These are phyloP conservation scores for Agapornis roseicollis DNA, from an alignment of 2,113 vertebrate genomes.

Conservation along the genomic window DNA sequence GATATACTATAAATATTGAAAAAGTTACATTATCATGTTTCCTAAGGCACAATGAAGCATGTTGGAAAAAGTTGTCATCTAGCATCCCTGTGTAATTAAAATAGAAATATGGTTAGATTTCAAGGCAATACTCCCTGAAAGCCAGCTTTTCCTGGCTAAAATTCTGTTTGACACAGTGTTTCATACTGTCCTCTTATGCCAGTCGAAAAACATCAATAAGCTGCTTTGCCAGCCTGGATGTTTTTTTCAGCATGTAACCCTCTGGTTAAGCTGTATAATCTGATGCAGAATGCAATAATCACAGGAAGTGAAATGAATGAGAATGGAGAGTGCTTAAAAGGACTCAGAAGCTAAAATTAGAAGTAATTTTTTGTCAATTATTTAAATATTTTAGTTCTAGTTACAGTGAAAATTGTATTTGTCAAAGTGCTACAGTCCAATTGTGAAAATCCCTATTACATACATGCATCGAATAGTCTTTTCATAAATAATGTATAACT, in stretches of 20 bases:
- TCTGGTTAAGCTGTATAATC: slow-evolving; percentile 56
- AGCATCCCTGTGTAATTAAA: not conserved
- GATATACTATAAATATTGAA: not conserved
- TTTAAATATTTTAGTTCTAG: not conserved
- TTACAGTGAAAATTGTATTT: not conserved
- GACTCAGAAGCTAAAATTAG: slow-evolving; percentile 19
- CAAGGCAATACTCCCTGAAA: not conserved
- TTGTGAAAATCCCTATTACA: not conserved
- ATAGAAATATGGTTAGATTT: not conserved
- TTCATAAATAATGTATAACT: not conserved
- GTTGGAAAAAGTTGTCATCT: not conserved
- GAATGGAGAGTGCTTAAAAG: not conserved
- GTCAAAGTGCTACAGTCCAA: not conserved
- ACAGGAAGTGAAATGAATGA: slow-evolving; percentile 27
- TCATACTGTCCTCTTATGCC: not conserved
- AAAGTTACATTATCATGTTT: not conserved
- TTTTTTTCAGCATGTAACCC: slow-evolving; percentile 15
- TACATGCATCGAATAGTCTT: not conserved
- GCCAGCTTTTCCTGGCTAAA: slow-evolving; percentile 8
- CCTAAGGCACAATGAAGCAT: not conserved
- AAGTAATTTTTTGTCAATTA: not conserved
- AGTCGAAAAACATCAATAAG: slow-evolving; percentile 52
- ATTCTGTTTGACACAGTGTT: not conserved
- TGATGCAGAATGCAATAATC: slow-evolving; percentile 49
- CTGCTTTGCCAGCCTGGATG: slow-evolving; percentile 38